Evolutionary conservation across 2,888 invertebrate genomes (phyloP), one percentile per base, ranked within the genome.

Genomic region (Stenodema calcarata): DNA sequence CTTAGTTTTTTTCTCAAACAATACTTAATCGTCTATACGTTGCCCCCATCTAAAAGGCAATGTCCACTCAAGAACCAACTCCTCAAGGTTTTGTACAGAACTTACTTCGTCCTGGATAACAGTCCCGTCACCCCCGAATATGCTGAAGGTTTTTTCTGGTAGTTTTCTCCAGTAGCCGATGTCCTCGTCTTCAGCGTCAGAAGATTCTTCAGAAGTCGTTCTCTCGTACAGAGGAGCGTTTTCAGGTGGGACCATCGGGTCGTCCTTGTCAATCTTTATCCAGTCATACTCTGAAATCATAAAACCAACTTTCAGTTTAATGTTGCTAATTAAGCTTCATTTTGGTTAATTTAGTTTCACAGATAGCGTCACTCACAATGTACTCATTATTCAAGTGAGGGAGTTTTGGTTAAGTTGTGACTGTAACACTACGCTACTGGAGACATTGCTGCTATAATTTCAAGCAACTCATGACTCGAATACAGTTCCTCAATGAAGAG

Each of bases 261-360:
- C 84, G 28, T 84, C 84, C 73, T 84, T 84, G 47, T 75, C 84
- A 30, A 84, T 84, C 14, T 84, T 84, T 28, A 84, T 84, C 84
- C 84, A 84, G 44, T 84, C 84, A 73, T 75, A 84, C 28, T 75
- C 84, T 84, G 84, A 1, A 76, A 44, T 62, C 62, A 62, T 2
- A 27, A n/a, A n/a, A n/a, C 14, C n/a, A n/a, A 50, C n/a, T n/a
- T n/a, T n/a, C n/a, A n/a, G n/a, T n/a, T n/a, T n/a, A n/a, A n/a
- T n/a, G n/a, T n/a, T n/a, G n/a, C n/a, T n/a, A n/a, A n/a, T n/a
- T n/a, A n/a, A n/a, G n/a, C n/a, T n/a, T n/a, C n/a, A n/a, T n/a
- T n/a, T n/a, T n/a, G n/a, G n/a, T n/a, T n/a, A n/a, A n/a, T n/a
- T n/a, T n/a, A n/a, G n/a, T n/a, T n/a, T n/a, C n/a, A n/a, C n/a